Percentiles rank a stretch among this genome's conserved stretches.
Conservation (phyloP, 2,113 vertebrate genomes). For the Sebastes schlegelii region DNA sequence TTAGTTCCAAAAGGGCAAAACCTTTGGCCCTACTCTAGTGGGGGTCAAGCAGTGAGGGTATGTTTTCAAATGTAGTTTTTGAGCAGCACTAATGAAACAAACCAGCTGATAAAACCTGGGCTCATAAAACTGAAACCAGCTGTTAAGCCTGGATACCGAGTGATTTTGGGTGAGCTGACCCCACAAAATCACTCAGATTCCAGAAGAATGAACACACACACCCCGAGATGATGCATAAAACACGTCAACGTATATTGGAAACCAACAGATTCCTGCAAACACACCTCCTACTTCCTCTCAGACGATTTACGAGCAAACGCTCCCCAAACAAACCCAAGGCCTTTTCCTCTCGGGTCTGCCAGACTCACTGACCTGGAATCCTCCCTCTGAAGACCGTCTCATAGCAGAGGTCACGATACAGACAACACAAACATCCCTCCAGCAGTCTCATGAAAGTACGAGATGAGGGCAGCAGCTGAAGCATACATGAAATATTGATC, state of each 20-base stretch:
- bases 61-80: too few relatives aligned
- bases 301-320: constrained; percentile 24
- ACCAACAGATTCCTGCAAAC: constrained; percentile 19
- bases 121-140: background rate
- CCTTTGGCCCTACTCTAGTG: too few relatives aligned
- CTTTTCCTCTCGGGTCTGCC: background rate
- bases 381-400: constrained; percentile 1
- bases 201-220: background rate
- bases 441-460: background rate
- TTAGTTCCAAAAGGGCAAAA: too few relatives aligned
- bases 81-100: background rate
- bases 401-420: constrained; percentile 4
- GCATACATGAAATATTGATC: background rate
- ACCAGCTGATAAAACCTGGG: background rate
- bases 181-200: background rate
- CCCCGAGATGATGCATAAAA: background rate
- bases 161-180: background rate
- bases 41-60: too few relatives aligned
- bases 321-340: background rate
- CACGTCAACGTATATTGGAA: background rate
- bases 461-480: background rate
- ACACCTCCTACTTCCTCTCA: background rate
- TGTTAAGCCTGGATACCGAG: background rate
- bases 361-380: constrained; percentile 7
- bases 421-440: background rate